phyloP scores from a whole-genome alignment of 2,113 vertebrate species.

The Melanotaenia duboulayi region DNA sequence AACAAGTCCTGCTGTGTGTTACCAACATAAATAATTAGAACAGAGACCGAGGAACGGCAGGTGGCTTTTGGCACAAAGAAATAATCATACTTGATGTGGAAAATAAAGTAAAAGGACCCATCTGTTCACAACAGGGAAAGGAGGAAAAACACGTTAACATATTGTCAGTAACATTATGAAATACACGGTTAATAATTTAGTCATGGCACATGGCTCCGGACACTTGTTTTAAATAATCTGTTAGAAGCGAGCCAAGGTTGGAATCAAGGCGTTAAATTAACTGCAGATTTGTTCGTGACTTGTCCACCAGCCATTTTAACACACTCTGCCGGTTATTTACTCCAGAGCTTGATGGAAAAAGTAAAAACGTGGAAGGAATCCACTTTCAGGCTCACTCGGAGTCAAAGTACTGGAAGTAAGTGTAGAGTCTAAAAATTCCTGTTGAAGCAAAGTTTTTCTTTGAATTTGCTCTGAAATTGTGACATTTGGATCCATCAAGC shows the following conservation, averaged over 20 bases:
- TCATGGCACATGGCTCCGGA: conserved; percentile 88
- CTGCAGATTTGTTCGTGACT: conserved; percentile 57
- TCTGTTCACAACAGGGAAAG: conserved; percentile 96
- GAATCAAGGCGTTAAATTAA: conserved; percentile 68
- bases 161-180: conserved; percentile 99
- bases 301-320: conserved; percentile 60
- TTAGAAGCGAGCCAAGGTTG: conserved; percentile 60
- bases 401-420: too few species aligned
- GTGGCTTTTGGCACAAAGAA: conserved; percentile 99
- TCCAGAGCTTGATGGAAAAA: conserved; percentile 44
- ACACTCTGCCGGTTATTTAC: conserved; percentile 60
- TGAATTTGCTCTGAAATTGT: too few species aligned
- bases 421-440: too few species aligned
- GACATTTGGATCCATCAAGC: neutral
- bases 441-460: too few species aligned
- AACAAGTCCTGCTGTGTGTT: conserved; percentile 99
- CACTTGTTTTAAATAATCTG: conserved; percentile 86
- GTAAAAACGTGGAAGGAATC: conserved; percentile 7
- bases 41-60: conserved; percentile 97
- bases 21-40: conserved; percentile 99
- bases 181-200: conserved; percentile 99
- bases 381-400: neutral
- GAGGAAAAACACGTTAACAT: conserved; percentile 95
- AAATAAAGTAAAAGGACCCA: conserved; percentile 99
- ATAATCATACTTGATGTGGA: conserved; percentile 99